Evolutionary conservation across 2,888 invertebrate species (phyloP), one percentile per base, ranked within the genome.

Genomic region (Idaea dimidiata): DNA sequence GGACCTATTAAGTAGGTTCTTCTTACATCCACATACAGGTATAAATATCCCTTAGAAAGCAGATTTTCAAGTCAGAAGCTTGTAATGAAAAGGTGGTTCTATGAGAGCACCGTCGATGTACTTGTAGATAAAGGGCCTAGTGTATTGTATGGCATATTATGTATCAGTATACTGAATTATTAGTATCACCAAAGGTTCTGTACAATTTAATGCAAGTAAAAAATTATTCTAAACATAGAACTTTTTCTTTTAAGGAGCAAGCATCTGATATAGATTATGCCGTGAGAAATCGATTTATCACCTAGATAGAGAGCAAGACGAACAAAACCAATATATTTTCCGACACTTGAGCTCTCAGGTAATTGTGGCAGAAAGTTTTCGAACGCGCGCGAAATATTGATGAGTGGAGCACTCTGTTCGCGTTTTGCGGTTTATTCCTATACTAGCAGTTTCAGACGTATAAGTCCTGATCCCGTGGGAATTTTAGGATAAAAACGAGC

Each of bases 301-400:
- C 80, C 83, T 80, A 83, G 84, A 83, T 83, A 76, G 66, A 77
- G 79, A 77, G 75, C 72, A 80, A 84, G 81, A 83, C 82, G 83
- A 86, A 88, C 85, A 88, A 88, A 88, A 87, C 88, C 88, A 89
- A 91, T 91, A 91, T 89, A 91, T 90, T 90, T 90, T 87, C 90
- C 90, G 87, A 90, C 91, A 91, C 91, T 91, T 89, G 87, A 89
- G 88, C 89, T 91, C 86, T 83, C 91, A 92, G 92, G 92, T 92
- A 91, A 92, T 91, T 92, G 92, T 90, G 91, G 91, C 86, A 88
- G 89, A 91, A 92, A 92, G 88, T 91, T 93, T 89, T 79, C 79
- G 82, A 81, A 87, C 91, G 91, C 88, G 89, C 76, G 73, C 83
- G 82, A 82, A 87, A 90, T 91, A 87, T 87, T 89, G 89, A 91